Conservation (phyloP, 2,797 vertebrate genomes). For the Cirrhinus mrigala region DNA sequence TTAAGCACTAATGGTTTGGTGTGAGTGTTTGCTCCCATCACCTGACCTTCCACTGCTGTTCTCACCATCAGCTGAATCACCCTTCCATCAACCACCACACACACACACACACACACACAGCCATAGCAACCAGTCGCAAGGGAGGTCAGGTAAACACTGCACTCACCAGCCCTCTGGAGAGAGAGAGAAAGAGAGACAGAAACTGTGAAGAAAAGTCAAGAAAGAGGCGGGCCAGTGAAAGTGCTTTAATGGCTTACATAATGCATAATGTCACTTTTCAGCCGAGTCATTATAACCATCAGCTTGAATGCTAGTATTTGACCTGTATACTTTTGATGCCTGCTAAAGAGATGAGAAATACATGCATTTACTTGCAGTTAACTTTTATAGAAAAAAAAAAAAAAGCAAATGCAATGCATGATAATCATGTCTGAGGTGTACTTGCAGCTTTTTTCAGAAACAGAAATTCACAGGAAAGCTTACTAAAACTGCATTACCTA, state of each 20-base stretch:
- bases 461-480: neutral
- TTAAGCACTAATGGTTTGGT: slow-evolving; percentile 73
- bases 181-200: slow-evolving; percentile 18
- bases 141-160: slow-evolving; percentile 59
- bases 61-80: slow-evolving; percentile 25
- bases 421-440: neutral
- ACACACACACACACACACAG: slow-evolving; percentile 39
- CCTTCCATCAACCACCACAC: slow-evolving; percentile 12
- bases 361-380: neutral
- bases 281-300: slow-evolving; percentile 2
- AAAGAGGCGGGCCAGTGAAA: slow-evolving; percentile 17
- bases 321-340: neutral
- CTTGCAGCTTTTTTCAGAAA: neutral
- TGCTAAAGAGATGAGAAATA: neutral
- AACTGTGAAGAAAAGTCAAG: slow-evolving; percentile 16
- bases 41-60: slow-evolving; percentile 61
- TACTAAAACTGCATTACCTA: neutral
- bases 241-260: slow-evolving; percentile 25
- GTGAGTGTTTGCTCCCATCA: slow-evolving; percentile 60
- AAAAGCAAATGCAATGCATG: neutral
- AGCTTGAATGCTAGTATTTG: neutral
- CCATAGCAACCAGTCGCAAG: slow-evolving; percentile 71
- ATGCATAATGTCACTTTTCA: neutral
- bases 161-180: slow-evolving; percentile 54
- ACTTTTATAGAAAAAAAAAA: neutral